Percentiles rank a stretch among this genome's conserved stretches.
phyloP scores from a whole-genome alignment of 2,113 vertebrate genomes.

The Aspiorhynchus laticeps region DNA sequence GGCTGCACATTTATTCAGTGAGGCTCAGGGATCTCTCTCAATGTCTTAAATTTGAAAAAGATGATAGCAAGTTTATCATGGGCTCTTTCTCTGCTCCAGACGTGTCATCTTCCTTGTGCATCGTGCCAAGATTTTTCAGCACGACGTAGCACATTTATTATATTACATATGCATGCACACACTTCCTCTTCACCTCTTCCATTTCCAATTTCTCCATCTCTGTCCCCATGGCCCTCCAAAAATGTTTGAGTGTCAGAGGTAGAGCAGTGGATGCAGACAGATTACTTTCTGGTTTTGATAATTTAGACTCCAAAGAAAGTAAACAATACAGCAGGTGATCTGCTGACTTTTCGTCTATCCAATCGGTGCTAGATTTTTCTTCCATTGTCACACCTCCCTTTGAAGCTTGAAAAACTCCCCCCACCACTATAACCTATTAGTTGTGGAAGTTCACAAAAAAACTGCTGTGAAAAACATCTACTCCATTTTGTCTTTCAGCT shows the following conservation, averaged over 20 bases:
- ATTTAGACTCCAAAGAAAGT: not conserved
- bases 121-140: conserved; percentile 14
- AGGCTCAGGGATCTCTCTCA: conserved; percentile 14
- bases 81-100: conserved; percentile 8
- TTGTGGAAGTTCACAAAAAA: not conserved
- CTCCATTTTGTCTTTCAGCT: not conserved
- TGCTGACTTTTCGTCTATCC: not conserved
- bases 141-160: conserved; percentile 15
- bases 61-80: conserved; percentile 34
- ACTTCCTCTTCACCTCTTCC: conserved; percentile 18
- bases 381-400: not conserved
- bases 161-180: conserved; percentile 49
- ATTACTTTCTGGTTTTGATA: not conserved
- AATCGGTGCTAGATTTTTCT: not conserved
- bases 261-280: not conserved
- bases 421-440: not conserved
- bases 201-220: conserved; percentile 30
- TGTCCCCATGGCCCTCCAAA: not conserved
- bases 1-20: conserved; percentile 33
- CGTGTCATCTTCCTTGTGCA: not conserved
- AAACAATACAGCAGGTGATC: not conserved
- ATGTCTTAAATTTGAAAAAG: conserved; percentile 35
- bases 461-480: not conserved
- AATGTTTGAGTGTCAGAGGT: not conserved
- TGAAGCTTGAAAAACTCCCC: not conserved